Conservation (phyloP, 92 coral and sea anemone species). For the Pocillopora meandrina region DNA sequence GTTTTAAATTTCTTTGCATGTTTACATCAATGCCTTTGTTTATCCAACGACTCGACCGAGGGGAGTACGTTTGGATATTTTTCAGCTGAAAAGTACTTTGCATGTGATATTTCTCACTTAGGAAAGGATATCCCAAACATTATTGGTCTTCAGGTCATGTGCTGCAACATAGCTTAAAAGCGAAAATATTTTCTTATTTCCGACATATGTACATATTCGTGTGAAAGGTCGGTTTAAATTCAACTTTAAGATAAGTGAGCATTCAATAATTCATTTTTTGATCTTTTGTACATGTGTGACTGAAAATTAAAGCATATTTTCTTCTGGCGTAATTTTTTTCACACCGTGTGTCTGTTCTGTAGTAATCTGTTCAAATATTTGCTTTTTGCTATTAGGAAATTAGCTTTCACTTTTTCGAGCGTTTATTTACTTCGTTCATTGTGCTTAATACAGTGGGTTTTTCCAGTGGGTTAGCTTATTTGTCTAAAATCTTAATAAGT, state of each 20-base stretch:
- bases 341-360: no score
- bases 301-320: neutral
- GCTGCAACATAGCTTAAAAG: neutral
- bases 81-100: neutral
- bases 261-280: neutral
- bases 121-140: neutral
- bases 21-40: neutral
- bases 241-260: neutral
- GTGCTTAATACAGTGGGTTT: neutral
- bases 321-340: neutral
- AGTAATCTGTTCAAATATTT: conserved; percentile 3
- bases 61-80: neutral
- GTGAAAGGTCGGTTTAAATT: neutral
- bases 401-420: neutral
- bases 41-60: neutral
- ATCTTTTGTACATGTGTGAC: neutral
- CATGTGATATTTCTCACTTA: neutral
- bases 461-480: conserved; percentile 3
- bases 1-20: neutral
- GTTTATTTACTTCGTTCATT: neutral
- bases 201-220: neutral
- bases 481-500: conserved; percentile 1
- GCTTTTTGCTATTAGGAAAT: conserved; percentile 6
- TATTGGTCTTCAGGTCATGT: neutral
- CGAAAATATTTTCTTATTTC: neutral